These are phyloP conservation scores for Anguilla megastoma DNA, from an alignment of 2,797 vertebrate genomes.

Conservation along the genomic window DNA sequence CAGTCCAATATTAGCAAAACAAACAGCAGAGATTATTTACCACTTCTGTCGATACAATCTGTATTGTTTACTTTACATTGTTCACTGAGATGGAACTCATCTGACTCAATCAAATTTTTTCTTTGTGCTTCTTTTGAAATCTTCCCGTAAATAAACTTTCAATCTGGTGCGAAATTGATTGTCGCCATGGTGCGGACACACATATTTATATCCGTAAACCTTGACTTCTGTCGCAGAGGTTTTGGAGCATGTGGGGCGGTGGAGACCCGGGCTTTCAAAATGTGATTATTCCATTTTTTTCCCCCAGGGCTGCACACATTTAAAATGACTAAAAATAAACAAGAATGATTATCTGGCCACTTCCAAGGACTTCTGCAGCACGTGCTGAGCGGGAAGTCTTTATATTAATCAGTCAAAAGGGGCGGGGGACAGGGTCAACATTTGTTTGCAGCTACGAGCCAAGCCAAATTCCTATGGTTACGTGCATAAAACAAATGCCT, in stretches of 20 bases:
- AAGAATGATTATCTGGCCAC: neutral
- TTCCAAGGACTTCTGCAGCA: neutral
- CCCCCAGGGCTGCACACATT: neutral
- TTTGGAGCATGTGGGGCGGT: neutral
- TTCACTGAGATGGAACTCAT: neutral
- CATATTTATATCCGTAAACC: neutral
- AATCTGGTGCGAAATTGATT: neutral
- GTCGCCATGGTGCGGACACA: too few relatives aligned
- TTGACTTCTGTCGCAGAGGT: neutral
- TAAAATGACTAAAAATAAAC: neutral
- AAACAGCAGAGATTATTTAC: neutral
- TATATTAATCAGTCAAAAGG: neutral
- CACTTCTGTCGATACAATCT: neutral
- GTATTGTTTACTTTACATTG: neutral
- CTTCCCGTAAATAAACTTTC: neutral
- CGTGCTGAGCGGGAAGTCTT: neutral
- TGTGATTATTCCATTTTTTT: neutral
- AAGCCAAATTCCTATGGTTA: neutral
- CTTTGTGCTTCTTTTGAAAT: neutral
- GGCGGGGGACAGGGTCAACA: neutral
- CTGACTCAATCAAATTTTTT: neutral
- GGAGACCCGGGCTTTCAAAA: neutral
- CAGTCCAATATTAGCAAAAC: neutral
- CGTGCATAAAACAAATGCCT: neutral
- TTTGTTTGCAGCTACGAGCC: neutral